Conservation (phyloP, 2,113 vertebrate species). For the Arizona elegans region DNA sequence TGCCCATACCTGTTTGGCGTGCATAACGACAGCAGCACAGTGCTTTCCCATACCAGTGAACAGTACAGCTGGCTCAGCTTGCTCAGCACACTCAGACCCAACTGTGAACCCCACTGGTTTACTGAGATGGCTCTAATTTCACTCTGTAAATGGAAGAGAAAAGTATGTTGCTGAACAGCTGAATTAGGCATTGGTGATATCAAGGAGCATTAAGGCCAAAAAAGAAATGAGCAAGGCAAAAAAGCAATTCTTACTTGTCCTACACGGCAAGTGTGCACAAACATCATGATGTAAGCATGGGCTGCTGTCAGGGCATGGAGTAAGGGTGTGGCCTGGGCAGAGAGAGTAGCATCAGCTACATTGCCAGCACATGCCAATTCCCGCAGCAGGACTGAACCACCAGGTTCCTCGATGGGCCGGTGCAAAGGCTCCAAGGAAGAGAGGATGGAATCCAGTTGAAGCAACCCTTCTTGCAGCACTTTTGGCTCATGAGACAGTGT, state of each 20-base stretch:
- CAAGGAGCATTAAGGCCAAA: neutral
- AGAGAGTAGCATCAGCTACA: constrained; percentile 88
- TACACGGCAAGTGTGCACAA: constrained; percentile 92
- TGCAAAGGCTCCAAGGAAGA: constrained; percentile 89
- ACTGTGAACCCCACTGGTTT: constrained; percentile 94
- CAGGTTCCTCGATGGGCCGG: constrained; percentile 90
- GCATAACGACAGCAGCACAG: constrained; percentile 91
- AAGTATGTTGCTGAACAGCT: neutral
- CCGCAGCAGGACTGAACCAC: constrained; percentile 88
- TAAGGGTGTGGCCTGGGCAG: constrained; percentile 88
- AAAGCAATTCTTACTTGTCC: constrained; percentile 79
- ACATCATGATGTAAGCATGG: constrained; percentile 98
- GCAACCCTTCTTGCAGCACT: constrained; percentile 90
- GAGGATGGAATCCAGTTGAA: constrained; percentile 89
- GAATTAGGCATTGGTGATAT: neutral
- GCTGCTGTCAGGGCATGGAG: constrained; percentile 91
- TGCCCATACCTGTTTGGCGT: constrained; percentile 87
- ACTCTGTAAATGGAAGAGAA: constrained; percentile 72
- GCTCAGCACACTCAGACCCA: constrained; percentile 88
- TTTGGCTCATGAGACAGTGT: constrained; percentile 95
- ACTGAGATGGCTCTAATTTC: constrained; percentile 94
- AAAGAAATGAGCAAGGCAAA: neutral
- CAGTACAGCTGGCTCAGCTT: constrained; percentile 95
- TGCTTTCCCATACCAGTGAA: constrained; percentile 95
- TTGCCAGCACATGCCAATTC: constrained; percentile 89